Percentiles rank a stretch among this genome's conserved stretches.
Conservation (phyloP, 2,888 invertebrate species). For the Miltochrista miniata region DNA sequence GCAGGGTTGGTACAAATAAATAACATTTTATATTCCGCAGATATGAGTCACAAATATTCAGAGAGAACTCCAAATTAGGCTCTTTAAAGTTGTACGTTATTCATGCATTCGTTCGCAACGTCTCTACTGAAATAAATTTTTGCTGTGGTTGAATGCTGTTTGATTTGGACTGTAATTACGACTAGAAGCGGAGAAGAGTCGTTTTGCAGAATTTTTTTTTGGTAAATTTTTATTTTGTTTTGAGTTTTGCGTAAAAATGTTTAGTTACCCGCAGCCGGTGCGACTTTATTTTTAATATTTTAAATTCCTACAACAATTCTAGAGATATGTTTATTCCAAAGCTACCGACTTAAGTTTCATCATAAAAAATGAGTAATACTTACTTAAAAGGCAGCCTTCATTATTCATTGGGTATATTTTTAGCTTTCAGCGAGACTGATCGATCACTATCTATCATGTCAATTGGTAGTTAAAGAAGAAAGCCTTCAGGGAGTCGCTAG, state of each 20-base stretch:
- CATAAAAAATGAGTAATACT: not conserved
- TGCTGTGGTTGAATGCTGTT: slow-evolving; percentile 7
- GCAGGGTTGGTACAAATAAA: slow-evolving; percentile 29
- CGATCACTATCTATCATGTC: not conserved
- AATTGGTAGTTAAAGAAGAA: not conserved
- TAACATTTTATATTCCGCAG: slow-evolving; percentile 43
- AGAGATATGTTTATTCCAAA: too few relatives aligned
- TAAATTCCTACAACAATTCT: too few relatives aligned
- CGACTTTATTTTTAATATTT: too few relatives aligned
- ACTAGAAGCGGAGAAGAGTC: not conserved
- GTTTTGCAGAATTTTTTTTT: too few relatives aligned
- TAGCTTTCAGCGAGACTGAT: not conserved
- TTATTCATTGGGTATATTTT: not conserved
- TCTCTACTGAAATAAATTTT: slow-evolving; percentile 1
- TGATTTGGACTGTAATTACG: slow-evolving; percentile 8
- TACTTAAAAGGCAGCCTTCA: too few relatives aligned
- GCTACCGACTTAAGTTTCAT: too few relatives aligned
- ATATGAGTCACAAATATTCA: slow-evolving; percentile 49
- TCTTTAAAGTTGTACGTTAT: slow-evolving; percentile 29
- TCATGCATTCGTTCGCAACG: slow-evolving; percentile 21
- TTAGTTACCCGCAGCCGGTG: too few relatives aligned
- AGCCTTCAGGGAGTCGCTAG: not conserved
- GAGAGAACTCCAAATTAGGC: slow-evolving; percentile 38
- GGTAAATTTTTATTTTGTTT: too few relatives aligned
- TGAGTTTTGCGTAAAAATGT: too few relatives aligned